These are phyloP conservation scores for Ptyas mucosa DNA, from an alignment of 2,113 vertebrate genomes.

Conservation along the genomic window DNA sequence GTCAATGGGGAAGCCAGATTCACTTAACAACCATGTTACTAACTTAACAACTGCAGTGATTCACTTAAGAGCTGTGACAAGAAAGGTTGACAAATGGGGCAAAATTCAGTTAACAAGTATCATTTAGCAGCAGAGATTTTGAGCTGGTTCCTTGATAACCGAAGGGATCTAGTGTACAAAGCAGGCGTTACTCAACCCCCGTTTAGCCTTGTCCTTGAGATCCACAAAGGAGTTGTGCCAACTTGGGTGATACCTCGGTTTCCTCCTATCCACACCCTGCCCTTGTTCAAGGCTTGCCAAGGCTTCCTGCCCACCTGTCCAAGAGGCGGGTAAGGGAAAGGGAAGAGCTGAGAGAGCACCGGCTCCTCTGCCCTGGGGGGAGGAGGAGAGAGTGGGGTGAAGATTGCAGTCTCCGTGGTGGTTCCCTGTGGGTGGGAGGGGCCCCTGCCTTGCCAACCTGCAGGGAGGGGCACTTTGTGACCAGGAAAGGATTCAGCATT, in stretches of 20 bases:
- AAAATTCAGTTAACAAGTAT: background rate
- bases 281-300: background rate
- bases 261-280: background rate
- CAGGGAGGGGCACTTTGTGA: background rate
- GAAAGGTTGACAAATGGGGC: background rate
- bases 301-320: background rate
- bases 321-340: background rate
- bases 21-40: background rate
- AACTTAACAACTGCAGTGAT: no score
- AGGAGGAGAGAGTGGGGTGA: background rate
- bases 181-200: background rate
- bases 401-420: background rate
- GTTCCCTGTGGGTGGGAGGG: background rate
- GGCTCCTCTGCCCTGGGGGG: background rate
- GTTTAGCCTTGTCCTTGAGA: background rate
- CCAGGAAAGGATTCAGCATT: background rate
- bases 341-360: background rate
- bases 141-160: background rate
- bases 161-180: background rate
- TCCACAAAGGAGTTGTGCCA: background rate
- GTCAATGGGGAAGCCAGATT: background rate
- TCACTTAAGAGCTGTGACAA: background rate
- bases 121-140: background rate
- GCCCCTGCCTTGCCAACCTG: background rate
- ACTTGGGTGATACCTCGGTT: background rate